A percentile compares a stretch with the other conserved stretches of the same genome.
These are phyloP conservation scores for Chironomus riparius DNA, from an alignment of 2,888 invertebrate genomes.

Conservation along the genomic window DNA sequence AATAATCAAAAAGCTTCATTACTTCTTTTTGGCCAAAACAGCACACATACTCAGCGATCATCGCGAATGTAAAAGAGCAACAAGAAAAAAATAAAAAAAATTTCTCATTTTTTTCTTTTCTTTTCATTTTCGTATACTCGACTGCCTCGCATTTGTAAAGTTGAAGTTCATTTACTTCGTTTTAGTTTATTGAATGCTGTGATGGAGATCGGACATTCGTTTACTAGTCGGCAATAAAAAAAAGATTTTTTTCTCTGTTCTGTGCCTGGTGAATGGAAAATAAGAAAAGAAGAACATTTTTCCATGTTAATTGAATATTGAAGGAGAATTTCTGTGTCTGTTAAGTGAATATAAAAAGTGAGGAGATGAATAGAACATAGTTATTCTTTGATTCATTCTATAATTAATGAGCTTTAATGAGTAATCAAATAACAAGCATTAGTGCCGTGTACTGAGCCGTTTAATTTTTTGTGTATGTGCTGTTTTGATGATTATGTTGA, in stretches of 20 bases:
- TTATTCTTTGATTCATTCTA: no score
- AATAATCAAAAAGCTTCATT: not conserved
- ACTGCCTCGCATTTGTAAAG: not conserved
- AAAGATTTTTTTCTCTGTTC: no score
- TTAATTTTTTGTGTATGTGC: no score
- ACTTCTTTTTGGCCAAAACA: not conserved
- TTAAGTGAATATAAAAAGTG: no score
- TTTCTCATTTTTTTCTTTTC: not conserved
- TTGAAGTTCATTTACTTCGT: conserved; percentile 19
- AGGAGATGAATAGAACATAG: no score
- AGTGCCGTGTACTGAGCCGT: no score
- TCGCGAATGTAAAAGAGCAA: not conserved
- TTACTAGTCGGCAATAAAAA: not conserved
- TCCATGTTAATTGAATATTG: no score
- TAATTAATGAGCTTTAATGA: no score
- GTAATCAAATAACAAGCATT: no score
- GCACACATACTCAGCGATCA: not conserved
- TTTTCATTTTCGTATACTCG: not conserved
- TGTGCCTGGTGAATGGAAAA: no score
- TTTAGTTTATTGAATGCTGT: conserved; percentile 15
- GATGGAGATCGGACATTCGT: not conserved
- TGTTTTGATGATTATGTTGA: not conserved
- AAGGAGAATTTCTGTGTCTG: no score
- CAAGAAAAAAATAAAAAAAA: not conserved
- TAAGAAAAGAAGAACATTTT: no score